Percentiles rank a stretch among this genome's conserved stretches.
These are phyloP conservation scores for Melanitta fusca DNA, from an alignment of 2,797 vertebrate species.

Conservation along the genomic window DNA sequence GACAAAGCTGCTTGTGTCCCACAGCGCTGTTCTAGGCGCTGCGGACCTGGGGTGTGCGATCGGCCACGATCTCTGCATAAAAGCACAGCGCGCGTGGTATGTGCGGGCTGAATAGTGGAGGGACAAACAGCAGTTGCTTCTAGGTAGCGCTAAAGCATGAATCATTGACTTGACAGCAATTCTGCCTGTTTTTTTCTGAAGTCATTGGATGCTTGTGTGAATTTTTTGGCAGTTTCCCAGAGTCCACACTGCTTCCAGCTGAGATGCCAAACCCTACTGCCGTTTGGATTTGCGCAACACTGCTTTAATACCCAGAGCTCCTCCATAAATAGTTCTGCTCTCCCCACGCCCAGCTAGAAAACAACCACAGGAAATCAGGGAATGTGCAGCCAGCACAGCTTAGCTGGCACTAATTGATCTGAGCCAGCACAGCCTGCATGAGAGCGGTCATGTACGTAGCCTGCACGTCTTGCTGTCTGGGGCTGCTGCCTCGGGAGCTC, in stretches of 20 bases:
- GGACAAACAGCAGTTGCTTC: constrained; percentile 44
- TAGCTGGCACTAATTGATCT: constrained; percentile 74
- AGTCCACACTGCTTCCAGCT: constrained; percentile 71
- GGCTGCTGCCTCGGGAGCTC: constrained; percentile 60
- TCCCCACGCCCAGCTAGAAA: constrained; percentile 75
- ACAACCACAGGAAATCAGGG: constrained; percentile 78
- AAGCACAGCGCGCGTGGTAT: background rate
- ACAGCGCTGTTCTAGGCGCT: background rate
- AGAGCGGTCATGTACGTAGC: constrained; percentile 43
- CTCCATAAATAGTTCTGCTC: constrained; percentile 83
- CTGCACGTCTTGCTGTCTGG: background rate
- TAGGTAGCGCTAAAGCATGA: constrained; percentile 58
- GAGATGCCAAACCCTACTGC: constrained; percentile 73
- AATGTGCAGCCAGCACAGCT: constrained; percentile 70
- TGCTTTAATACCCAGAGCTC: constrained; percentile 76
- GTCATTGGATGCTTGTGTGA: constrained; percentile 46
- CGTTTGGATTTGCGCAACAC: constrained; percentile 79
- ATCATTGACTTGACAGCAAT: constrained; percentile 53
- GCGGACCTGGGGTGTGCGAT: background rate
- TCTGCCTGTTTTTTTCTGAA: background rate
- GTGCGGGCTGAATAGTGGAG: constrained; percentile 20
- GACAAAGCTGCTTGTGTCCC: background rate
- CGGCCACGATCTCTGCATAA: constrained; percentile 7
- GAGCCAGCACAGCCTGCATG: constrained; percentile 67
- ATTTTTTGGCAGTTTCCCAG: constrained; percentile 73